Evolutionary conservation across 2,888 invertebrate genomes (phyloP).

Genomic region (Sabellastarte sp.): DNA sequence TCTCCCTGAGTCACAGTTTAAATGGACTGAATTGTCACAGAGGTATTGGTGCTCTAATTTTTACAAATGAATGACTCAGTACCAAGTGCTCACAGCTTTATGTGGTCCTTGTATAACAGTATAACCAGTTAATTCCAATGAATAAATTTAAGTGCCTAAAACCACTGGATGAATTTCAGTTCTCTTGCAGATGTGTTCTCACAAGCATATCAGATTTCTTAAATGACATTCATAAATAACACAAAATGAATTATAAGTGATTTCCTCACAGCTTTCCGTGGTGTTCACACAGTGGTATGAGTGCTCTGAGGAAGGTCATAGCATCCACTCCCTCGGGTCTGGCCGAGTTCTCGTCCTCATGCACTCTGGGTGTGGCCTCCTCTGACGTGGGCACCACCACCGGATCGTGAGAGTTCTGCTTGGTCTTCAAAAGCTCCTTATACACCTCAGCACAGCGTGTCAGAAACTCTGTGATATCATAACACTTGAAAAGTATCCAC

Average conservation of each 20-base stretch:
- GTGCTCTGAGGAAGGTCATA: conserved; percentile 49
- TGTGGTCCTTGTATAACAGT: no score
- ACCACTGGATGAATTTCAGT: no score
- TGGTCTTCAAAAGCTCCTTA: conserved; percentile 42
- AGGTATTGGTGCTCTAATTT: no score
- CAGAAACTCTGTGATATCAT: conserved; percentile 52
- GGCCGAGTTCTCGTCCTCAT: background rate
- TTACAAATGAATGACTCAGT: no score
- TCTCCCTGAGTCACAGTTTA: no score
- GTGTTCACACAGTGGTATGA: conserved; percentile 47
- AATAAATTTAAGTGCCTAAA: no score
- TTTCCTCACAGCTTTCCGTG: conserved; percentile 40
- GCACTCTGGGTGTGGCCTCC: background rate
- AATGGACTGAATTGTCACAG: no score
- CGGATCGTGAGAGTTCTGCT: conserved; percentile 46
- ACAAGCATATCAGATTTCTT: no score
- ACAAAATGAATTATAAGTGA: background rate
- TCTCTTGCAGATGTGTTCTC: no score
- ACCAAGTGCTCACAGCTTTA: no score
- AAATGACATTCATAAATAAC: background rate
- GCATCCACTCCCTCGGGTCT: conserved; percentile 47
- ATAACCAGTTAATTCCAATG: no score
- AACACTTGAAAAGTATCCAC: background rate
- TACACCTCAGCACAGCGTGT: conserved; percentile 49
- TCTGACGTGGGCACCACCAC: conserved; percentile 55